Conservation (phyloP, 2,888 invertebrate genomes). For the Leptodirus hochenwartii region DNA sequence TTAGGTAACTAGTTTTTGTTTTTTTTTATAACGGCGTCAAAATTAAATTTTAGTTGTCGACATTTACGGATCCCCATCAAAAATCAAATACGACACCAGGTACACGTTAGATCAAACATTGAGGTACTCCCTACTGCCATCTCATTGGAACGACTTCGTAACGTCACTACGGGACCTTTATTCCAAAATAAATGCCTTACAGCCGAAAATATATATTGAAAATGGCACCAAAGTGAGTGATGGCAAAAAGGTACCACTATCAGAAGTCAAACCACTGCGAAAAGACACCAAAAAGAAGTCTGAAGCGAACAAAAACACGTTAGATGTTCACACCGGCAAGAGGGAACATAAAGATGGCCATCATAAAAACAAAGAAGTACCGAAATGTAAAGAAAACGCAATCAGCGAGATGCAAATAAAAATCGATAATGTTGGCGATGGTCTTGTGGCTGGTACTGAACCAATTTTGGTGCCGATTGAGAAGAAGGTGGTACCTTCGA, state of each 20-base stretch:
- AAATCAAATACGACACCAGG: conserved; percentile 29
- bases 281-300: conserved; percentile 19
- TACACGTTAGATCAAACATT: conserved; percentile 24
- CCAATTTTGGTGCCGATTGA: neutral
- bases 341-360: conserved; percentile 9
- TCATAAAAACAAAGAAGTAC: conserved; percentile 7
- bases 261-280: conserved; percentile 21
- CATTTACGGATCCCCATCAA: conserved; percentile 36
- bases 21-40: neutral
- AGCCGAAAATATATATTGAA: conserved; percentile 27
- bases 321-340: conserved; percentile 17
- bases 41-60: conserved; percentile 34
- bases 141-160: conserved; percentile 22
- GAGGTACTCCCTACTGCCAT: conserved; percentile 20
- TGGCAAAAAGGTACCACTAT: conserved; percentile 14
- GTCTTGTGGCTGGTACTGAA: too few species aligned
- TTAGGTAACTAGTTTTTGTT: conserved; percentile 1
- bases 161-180: conserved; percentile 20
- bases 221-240: conserved; percentile 20
- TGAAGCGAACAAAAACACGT: conserved; percentile 15
- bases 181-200: conserved; percentile 20
- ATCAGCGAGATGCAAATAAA: conserved; percentile 13
- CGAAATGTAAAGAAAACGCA: conserved; percentile 14
- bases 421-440: too few species aligned
- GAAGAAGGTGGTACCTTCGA: neutral